A percentile compares a stretch with the other conserved stretches of the same genome.
These are phyloP conservation scores for Ornithorhynchus anatinus DNA, from an alignment of 2,113 vertebrate species.

Conservation along the genomic window DNA sequence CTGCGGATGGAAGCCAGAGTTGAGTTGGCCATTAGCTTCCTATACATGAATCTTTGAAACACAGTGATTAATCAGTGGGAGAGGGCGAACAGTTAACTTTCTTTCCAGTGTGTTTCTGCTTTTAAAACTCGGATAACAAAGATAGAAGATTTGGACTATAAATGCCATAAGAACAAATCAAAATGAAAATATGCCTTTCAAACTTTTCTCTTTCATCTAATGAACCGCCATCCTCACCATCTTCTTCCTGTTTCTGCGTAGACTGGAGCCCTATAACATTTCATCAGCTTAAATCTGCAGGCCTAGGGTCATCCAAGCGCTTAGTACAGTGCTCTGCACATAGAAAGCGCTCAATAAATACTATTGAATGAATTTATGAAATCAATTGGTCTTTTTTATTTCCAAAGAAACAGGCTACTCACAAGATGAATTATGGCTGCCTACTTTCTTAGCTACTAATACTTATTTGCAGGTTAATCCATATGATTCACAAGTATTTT, in stretches of 20 bases:
- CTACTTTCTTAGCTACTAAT: constrained; percentile 57
- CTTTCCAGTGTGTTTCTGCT: background rate
- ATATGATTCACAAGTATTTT: constrained; percentile 50
- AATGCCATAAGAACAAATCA: constrained; percentile 24
- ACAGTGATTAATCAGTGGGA: constrained; percentile 40
- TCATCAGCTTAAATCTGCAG: constrained; percentile 64
- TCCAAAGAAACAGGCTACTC: constrained; percentile 70
- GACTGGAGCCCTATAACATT: constrained; percentile 62
- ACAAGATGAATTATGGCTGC: constrained; percentile 59
- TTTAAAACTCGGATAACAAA: constrained; percentile 26
- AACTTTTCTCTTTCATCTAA: constrained; percentile 55
- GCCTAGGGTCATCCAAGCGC: constrained; percentile 63
- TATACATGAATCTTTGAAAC: constrained; percentile 19
- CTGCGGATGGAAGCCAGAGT: constrained; percentile 7
- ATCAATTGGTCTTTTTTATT: constrained; percentile 63
- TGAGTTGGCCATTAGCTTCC: constrained; percentile 34
- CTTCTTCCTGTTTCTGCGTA: constrained; percentile 54
- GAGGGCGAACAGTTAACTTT: constrained; percentile 16
- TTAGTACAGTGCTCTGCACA: too few relatives aligned
- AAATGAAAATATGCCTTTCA: constrained; percentile 45
- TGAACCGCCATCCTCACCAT: constrained; percentile 56
- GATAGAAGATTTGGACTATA: constrained; percentile 28
- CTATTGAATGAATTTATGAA: too few relatives aligned
- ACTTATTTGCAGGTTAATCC: constrained; percentile 57
- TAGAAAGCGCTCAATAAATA: too few relatives aligned